Evolutionary conservation across 2,113 vertebrate genomes (phyloP).

Genomic region (Tragelaphus scriptus): DNA sequence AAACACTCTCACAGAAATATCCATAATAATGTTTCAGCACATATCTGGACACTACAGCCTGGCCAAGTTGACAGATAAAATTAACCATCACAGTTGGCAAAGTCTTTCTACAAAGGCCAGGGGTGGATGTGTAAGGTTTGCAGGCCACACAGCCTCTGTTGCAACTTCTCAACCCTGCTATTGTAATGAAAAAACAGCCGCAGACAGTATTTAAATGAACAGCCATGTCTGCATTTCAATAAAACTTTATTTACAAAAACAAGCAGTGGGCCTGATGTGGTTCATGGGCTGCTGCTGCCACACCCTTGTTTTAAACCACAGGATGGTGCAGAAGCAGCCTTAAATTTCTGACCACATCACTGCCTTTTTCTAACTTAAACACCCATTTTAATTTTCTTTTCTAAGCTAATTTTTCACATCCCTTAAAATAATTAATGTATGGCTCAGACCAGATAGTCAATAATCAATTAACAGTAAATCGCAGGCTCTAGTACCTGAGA

Average conservation of each 20-base stretch:
- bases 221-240: neutral
- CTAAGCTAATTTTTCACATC: neutral
- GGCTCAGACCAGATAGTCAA: neutral
- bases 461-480: neutral
- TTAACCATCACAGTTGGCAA: neutral
- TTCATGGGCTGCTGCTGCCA: fast-evolving
- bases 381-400: neutral
- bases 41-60: neutral
- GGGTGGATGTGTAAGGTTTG: neutral
- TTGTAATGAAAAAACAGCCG: neutral
- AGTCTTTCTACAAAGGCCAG: neutral
- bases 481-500: neutral
- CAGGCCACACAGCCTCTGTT: neutral
- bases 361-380: neutral
- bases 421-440: neutral
- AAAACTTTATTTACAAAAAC: neutral
- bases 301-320: neutral
- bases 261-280: neutral
- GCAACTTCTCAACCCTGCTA: neutral
- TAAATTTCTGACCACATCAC: neutral
- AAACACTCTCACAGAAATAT: neutral
- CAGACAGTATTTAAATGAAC: neutral
- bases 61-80: neutral
- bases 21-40: neutral
- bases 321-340: neutral